phyloP scores from a whole-genome alignment of 1,140 invertebrate species.

The Scaptomyza pallida region DNA sequence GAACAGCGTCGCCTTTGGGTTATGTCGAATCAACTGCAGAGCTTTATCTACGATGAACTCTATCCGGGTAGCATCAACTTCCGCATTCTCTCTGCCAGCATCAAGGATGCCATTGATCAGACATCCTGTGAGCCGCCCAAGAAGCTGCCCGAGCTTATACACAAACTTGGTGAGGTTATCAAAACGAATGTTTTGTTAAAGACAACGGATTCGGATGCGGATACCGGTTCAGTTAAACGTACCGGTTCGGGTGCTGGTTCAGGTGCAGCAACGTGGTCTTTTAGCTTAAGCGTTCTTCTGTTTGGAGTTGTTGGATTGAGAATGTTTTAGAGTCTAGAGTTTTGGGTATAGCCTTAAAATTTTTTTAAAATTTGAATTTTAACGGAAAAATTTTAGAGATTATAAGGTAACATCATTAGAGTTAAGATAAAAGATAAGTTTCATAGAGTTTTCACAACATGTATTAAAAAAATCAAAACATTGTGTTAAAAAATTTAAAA shows the following conservation, averaged over 20 bases:
- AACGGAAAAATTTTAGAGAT: too few species aligned
- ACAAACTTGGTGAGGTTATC: slow-evolving; percentile 84
- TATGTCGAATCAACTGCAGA: slow-evolving; percentile 88
- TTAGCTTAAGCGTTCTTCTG: slow-evolving; percentile 1
- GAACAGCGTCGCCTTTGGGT: slow-evolving; percentile 89
- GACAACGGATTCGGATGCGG: slow-evolving; percentile 9
- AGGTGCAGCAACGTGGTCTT: not conserved
- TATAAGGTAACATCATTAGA: too few species aligned
- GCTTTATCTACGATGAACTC: slow-evolving; percentile 88
- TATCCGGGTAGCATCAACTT: slow-evolving; percentile 89
- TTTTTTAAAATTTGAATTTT: too few species aligned
- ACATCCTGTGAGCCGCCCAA: slow-evolving; percentile 87
- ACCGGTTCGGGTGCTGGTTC: not conserved
- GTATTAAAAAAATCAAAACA: too few species aligned
- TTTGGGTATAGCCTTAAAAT: slow-evolving; percentile 2
- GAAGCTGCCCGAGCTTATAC: slow-evolving; percentile 85
- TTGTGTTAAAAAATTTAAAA: too few species aligned
- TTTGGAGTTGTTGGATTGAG: not conserved
- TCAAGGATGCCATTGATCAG: slow-evolving; percentile 88
- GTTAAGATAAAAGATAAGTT: too few species aligned
- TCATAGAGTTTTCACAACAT: too few species aligned
- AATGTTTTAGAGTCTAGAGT: not conserved
- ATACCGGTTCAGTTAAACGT: not conserved
- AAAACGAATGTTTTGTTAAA: slow-evolving; percentile 48
- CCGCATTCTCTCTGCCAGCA: slow-evolving; percentile 88